These are phyloP conservation scores for Bradysia coprophila DNA, from an alignment of 1,140 invertebrate genomes.

Conservation along the genomic window DNA sequence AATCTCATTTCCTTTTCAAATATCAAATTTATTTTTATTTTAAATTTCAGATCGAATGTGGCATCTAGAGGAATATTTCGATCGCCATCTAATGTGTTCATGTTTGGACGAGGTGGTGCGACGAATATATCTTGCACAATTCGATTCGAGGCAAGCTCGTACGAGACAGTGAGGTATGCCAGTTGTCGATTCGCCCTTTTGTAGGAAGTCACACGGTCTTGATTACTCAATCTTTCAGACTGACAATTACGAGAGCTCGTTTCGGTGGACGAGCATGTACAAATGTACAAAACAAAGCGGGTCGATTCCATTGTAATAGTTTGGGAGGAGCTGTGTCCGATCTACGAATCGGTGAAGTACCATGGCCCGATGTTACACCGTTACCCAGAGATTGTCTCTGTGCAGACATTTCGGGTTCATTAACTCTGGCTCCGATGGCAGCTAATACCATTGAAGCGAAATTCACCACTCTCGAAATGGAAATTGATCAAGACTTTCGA, in stretches of 20 bases:
- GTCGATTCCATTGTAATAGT: conserved; percentile 23
- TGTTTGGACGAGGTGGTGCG: conserved; percentile 59
- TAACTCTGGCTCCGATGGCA: conserved; percentile 38
- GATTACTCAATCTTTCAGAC: conserved; percentile 7
- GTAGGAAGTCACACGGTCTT: neutral
- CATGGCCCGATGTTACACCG: conserved; percentile 43
- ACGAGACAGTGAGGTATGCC: neutral
- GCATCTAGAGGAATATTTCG: conserved; percentile 40
- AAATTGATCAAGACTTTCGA: conserved; percentile 59
- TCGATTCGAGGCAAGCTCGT: neutral
- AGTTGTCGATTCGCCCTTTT: neutral
- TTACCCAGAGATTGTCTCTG: conserved; percentile 55
- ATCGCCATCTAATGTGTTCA: conserved; percentile 61
- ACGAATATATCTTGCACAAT: conserved; percentile 44
- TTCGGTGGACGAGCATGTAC: conserved; percentile 32
- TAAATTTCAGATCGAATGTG: neutral
- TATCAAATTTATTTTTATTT: neutral
- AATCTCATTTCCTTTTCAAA: too few species aligned
- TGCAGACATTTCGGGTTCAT: conserved; percentile 40
- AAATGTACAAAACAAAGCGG: conserved; percentile 15
- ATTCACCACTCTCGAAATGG: conserved; percentile 59
- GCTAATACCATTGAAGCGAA: conserved; percentile 47
- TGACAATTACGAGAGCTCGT: conserved; percentile 40
- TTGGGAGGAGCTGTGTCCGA: conserved; percentile 19
- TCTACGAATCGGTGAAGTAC: conserved; percentile 49